Conservation (phyloP, 1,140 invertebrate species). For the Drosophila nikananu region DNA sequence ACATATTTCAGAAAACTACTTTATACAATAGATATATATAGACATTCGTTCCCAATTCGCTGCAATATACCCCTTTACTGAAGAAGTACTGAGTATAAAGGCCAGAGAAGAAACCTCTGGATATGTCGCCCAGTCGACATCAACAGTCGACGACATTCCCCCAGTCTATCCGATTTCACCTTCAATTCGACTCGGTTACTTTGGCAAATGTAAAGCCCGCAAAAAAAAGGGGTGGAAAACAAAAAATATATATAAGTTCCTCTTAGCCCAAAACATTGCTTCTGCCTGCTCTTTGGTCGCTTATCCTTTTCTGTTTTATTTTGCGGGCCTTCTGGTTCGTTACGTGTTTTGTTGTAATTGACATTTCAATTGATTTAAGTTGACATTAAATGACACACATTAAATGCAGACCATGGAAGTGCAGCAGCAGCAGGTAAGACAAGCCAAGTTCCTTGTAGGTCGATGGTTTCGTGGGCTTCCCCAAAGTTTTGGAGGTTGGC, state of each 20-base stretch:
- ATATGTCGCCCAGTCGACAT: slow-evolving; percentile 20
- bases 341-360: slow-evolving; percentile 74
- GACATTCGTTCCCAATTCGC: not conserved
- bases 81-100: not conserved
- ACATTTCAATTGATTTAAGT: slow-evolving; percentile 80
- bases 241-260: slow-evolving; percentile 6
- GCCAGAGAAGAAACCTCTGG: slow-evolving; percentile 4
- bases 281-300: slow-evolving; percentile 18
- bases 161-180: slow-evolving; percentile 54
- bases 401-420: slow-evolving; percentile 40
- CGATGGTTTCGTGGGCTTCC: slow-evolving; percentile 18
- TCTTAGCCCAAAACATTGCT: slow-evolving; percentile 27
- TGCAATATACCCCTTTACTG: not conserved
- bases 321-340: slow-evolving; percentile 41
- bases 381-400: slow-evolving; percentile 69
- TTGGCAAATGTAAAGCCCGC: slow-evolving; percentile 49
- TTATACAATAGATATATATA: too few relatives aligned
- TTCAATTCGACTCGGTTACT: slow-evolving; percentile 70
- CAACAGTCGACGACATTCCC: slow-evolving; percentile 12
- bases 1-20: too few relatives aligned
- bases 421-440: slow-evolving; percentile 18
- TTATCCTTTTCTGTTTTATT: slow-evolving; percentile 13
- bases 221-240: not conserved
- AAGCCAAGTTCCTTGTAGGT: slow-evolving; percentile 36
- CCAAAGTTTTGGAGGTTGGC: slow-evolving; percentile 17